Conservation (phyloP, 2,888 invertebrate genomes). For the Empis stercorea region DNA sequence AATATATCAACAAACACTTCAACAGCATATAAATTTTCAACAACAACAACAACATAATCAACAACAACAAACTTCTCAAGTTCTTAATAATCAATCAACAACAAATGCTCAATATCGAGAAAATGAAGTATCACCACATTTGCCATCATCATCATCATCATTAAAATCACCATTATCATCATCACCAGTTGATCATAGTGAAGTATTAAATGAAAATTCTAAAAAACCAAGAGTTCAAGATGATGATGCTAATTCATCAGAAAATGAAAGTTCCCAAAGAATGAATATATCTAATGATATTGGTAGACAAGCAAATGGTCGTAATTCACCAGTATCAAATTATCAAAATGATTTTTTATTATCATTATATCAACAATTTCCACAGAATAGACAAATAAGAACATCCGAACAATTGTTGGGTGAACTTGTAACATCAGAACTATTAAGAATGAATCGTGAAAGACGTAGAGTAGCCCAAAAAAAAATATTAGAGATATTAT, state of each 20-base stretch:
- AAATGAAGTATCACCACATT: not conserved
- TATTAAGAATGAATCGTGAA: constrained; percentile 34
- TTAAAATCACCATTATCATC: constrained; percentile 31
- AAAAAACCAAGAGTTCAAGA: constrained; percentile 29
- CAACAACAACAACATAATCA: constrained; percentile 24
- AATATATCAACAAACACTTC: not conserved
- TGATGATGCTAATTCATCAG: constrained; percentile 15
- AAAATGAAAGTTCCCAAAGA: constrained; percentile 6
- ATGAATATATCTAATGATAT: constrained; percentile 11
- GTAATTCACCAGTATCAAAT: constrained; percentile 14
- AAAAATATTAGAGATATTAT: constrained; percentile 33
- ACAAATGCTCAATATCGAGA: not conserved
- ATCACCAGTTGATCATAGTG: constrained; percentile 20
- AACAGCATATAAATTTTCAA: constrained; percentile 7
- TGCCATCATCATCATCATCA: constrained; percentile 34
- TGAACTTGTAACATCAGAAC: constrained; percentile 34
- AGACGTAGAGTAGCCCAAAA: constrained; percentile 33
- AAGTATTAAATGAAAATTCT: constrained; percentile 13
- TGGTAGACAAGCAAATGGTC: constrained; percentile 8
- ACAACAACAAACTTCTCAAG: constrained; percentile 21
- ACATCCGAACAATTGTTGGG: constrained; percentile 34
- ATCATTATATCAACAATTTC: constrained; percentile 32
- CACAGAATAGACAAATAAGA: constrained; percentile 26
- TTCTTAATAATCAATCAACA: constrained; percentile 9
- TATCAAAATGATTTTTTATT: constrained; percentile 28